Percentiles rank a stretch among this genome's conserved stretches.
phyloP scores from a whole-genome alignment of 2,888 invertebrate species.

The Hanleya hanleyi region DNA sequence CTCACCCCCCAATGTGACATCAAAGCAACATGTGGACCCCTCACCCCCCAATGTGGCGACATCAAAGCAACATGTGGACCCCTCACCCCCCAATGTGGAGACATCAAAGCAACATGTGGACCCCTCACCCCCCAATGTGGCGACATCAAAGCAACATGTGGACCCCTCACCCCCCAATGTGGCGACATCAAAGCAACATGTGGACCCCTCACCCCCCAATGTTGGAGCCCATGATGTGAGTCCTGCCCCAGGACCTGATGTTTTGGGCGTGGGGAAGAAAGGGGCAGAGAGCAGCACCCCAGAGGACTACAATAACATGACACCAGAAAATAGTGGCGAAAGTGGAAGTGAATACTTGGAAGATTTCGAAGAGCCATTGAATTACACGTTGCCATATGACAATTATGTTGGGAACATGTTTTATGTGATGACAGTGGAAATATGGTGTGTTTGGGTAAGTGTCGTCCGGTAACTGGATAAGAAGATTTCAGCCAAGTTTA shows the following conservation, averaged over 20 bases:
- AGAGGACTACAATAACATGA: neutral
- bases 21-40: neutral
- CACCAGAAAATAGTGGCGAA: neutral
- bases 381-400: conserved; percentile 55
- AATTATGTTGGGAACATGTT: conserved; percentile 54
- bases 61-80: neutral
- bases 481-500: no score
- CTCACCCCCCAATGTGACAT: neutral
- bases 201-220: neutral
- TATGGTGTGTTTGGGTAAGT: conserved; percentile 89
- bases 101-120: no score
- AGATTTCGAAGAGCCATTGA: conserved; percentile 22
- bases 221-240: neutral
- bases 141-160: neutral
- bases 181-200: neutral
- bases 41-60: neutral
- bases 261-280: neutral
- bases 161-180: neutral
- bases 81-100: neutral
- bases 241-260: neutral
- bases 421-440: conserved; percentile 76
- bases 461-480: no score
- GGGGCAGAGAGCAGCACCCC: neutral
- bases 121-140: neutral
- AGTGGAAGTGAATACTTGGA: neutral